Conservation (phyloP, 2,113 vertebrate species). For the Limanda limanda region DNA sequence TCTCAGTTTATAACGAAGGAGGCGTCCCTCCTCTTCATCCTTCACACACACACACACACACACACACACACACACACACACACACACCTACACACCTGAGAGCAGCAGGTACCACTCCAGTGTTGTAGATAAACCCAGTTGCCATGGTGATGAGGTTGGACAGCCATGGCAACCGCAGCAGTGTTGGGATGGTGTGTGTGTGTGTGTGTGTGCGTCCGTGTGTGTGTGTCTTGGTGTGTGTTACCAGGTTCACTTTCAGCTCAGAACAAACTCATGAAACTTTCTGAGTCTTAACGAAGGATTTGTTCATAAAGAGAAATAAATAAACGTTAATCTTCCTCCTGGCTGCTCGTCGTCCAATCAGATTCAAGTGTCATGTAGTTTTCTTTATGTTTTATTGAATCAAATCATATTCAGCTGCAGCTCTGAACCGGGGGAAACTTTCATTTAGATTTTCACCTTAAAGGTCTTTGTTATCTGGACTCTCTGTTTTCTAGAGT, state of each 20-base stretch:
- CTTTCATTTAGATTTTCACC: no score
- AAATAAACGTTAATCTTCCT: conserved; percentile 3
- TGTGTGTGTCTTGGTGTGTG: no score
- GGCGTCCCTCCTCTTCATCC: background rate
- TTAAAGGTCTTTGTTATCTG: no score
- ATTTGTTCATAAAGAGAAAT: background rate
- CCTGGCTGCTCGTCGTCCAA: background rate
- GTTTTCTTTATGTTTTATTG: no score
- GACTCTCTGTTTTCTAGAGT: no score
- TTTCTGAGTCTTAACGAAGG: background rate
- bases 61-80: background rate
- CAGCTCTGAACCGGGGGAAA: no score
- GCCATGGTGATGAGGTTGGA: conserved; percentile 27
- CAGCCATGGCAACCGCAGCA: conserved; percentile 8
- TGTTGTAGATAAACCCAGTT: conserved; percentile 37
- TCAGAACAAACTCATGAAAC: no score
- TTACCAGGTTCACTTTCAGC: conserved; percentile 5
- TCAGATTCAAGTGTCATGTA: background rate
- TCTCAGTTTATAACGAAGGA: no score
- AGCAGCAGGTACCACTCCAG: conserved; percentile 25
- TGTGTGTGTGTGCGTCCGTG: no score
- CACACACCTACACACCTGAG: conserved; percentile 18
- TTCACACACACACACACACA: no score
- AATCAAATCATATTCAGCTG: no score
- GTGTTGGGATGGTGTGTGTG: background rate